Evolutionary conservation across 1,140 invertebrate genomes (phyloP), one percentile per base, ranked within the genome.

Genomic region (Polypedilum pembai): DNA sequence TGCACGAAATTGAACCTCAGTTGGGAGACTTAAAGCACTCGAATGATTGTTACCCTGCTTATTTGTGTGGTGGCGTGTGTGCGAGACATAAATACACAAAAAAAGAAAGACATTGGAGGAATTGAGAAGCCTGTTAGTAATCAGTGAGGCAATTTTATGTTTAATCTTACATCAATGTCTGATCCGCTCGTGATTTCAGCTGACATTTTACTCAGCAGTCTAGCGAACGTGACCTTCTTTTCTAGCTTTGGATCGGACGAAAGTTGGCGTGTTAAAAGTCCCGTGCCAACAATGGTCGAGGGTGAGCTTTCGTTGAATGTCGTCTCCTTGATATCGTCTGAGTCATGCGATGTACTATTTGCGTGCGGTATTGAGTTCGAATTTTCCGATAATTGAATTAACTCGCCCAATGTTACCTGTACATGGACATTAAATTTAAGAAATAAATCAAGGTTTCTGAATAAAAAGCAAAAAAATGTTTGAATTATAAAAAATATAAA

Each of bases 221-320:
- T 84, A 7, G 90, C 90, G 79, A 92, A 92, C 0, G 89, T 91
- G 0, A 92, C 90, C 81, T 91, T 90, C 80, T 90, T 91, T 77
- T 90, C 89, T 73, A 89, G 80, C 78, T 89, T 90, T 40, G 85
- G 86, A 80, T 88, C 87, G 8, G 65, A 69, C 41, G 82, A 84
- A 74, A 87, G 82, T 75, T 83, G 83, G 73, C 83, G 80, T 76
- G 85, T 86, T 4, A 69, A 18, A 10, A 20, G 8, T 18, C 17
- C 17, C 18, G 20, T 69, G 10, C 17, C 65, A 18, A 21, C 20
- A 20, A 21, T 8, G 3, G 84, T 82, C 1, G 83, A 82, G 2
- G 81, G 81, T 0, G 84, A 83, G 7, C 79, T 82, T 77, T 84
- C 83, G 12, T 80, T 84, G 76, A 89, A 88, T 73, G 86, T 87